phyloP scores from a whole-genome alignment of 2,113 vertebrate species.

The Spermophilus dauricus region DNA sequence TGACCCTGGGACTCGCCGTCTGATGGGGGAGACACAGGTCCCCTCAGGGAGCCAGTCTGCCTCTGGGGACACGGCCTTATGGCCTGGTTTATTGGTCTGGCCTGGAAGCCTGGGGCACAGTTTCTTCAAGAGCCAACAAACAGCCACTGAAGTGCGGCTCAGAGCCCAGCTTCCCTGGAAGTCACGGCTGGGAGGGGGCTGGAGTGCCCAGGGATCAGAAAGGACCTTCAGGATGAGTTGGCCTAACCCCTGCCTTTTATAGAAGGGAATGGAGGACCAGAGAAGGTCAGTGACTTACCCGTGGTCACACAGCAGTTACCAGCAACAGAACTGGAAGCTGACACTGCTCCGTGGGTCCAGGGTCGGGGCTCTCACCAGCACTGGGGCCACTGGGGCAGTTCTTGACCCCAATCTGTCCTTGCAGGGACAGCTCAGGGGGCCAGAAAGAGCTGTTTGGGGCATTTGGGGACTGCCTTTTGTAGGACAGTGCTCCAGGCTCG shows the following conservation, averaged over 20 bases:
- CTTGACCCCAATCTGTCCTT: not conserved
- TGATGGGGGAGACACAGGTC: not conserved
- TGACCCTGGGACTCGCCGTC: too few relatives aligned
- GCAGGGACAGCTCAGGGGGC: not conserved
- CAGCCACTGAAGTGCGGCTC: not conserved
- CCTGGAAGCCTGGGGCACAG: not conserved
- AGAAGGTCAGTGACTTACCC: not conserved
- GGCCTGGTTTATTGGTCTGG: constrained; percentile 59
- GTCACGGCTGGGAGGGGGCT: not conserved
- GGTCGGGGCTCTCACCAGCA: not conserved
- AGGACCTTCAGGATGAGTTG: not conserved
- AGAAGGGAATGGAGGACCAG: not conserved
- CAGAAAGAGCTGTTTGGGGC: not conserved
- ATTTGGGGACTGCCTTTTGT: not conserved
- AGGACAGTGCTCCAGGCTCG: not conserved
- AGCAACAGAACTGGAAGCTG: not conserved
- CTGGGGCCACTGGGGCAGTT: not conserved
- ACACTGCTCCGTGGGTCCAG: too few relatives aligned
- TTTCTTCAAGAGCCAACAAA: not conserved
- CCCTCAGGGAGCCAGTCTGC: not conserved
- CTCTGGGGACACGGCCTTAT: not conserved
- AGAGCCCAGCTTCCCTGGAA: not conserved
- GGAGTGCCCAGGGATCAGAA: not conserved
- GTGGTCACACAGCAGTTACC: not conserved
- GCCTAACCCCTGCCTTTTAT: not conserved